Base-by-base conservation (phyloP, 2,113 vertebrate genomes). In the Bambusicola thoracicus region DNA sequence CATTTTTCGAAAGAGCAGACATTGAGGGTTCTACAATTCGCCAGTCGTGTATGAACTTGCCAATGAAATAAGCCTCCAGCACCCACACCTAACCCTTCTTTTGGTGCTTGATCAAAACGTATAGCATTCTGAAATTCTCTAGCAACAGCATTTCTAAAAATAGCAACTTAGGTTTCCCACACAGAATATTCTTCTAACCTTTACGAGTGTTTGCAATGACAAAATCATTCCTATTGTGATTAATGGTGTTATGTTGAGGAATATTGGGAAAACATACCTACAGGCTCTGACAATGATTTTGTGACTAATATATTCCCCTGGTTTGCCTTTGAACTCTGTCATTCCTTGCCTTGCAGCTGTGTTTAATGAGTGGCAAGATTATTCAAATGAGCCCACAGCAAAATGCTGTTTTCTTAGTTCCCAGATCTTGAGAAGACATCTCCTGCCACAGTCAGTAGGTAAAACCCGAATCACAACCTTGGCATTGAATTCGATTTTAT, bases 291-390 rank as follows among this genome's bases (percentile, higher is more conserved):
- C 92, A 92, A 96, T 97, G 97, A 97, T 97, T 97, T 97, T 97
- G 95, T 97, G 95, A 94, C 94, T 97, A 97, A 97, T 97, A 96
- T 97, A 98, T 97, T 98, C 97, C 96, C 97, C 92, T 96, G 95
- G 81, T 97, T 97, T 98, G 95, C 89, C 90, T 97, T 97, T 98
- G 97, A 98, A 98, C 97, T 97, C 95, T 85, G 81, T 91, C 92
- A 93, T 92, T 95, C 92, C 80, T 94, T 97, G 95, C 97, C 97
- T 97, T 86, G 89, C 97, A 98, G 98, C 98, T 98, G 96, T 98
- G 96, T 94, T 97, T 98, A 97, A 98, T 98, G 97, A 98, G 97
- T 97, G 95, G 95, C 87, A 96, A 98, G 97, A 98, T 98, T 97
- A 98, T 98, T 97, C 96, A 98, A 97, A 98, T 97, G 92, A 98